Conservation (phyloP, 2,888 invertebrate species). For the Amphipyra berbera region DNA sequence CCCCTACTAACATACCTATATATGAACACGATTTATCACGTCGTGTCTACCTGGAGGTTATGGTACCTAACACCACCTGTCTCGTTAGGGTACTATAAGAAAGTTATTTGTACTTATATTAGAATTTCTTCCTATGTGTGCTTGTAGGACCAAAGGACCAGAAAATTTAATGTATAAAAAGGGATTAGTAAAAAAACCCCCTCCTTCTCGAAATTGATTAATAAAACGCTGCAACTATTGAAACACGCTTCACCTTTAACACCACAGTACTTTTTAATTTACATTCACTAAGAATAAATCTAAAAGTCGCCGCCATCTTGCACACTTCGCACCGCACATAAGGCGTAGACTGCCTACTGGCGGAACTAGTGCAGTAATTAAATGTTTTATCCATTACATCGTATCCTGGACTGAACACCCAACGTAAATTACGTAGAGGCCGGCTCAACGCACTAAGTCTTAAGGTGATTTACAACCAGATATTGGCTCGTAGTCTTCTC, state of each 20-base stretch:
- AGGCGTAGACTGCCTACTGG: neutral
- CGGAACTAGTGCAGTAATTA: slow-evolving; percentile 40
- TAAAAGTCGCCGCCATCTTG: neutral
- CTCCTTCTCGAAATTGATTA: too few relatives aligned
- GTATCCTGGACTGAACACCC: slow-evolving; percentile 21
- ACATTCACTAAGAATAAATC: neutral
- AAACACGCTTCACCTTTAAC: too few relatives aligned
- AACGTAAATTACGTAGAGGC: slow-evolving; percentile 43
- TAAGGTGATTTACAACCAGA: slow-evolving; percentile 54
- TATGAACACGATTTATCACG: slow-evolving; percentile 19
- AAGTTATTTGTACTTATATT: slow-evolving; percentile 3
- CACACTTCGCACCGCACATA: neutral
- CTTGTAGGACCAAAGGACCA: neutral
- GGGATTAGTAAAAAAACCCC: neutral
- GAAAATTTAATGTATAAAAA: neutral
- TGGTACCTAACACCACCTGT: slow-evolving; percentile 10
- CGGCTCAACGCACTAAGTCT: slow-evolving; percentile 54
- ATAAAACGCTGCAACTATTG: too few relatives aligned
- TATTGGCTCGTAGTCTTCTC: slow-evolving; percentile 37
- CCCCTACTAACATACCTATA: slow-evolving; percentile 10
- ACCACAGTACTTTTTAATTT: neutral
- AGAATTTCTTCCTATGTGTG: neutral
- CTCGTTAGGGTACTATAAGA: neutral
- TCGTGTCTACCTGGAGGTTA: slow-evolving; percentile 1
- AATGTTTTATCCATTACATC: slow-evolving; percentile 52